Conservation (phyloP, 2,113 vertebrate species). For the Xenopus laevis region DNA sequence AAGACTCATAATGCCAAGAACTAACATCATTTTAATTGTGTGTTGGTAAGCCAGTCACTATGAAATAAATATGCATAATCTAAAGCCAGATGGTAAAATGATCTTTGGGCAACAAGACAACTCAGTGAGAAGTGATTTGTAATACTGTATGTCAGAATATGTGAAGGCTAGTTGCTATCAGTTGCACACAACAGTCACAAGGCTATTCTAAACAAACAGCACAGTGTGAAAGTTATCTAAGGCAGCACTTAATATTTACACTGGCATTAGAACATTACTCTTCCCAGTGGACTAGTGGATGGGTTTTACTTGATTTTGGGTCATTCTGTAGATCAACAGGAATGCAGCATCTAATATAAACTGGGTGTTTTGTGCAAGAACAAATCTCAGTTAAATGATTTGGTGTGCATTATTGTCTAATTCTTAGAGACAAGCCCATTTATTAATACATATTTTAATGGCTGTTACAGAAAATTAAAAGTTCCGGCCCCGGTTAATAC, state of each 20-base stretch:
- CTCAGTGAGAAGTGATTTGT: too few species aligned
- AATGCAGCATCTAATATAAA: neutral
- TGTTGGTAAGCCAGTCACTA: too few species aligned
- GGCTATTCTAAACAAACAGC: constrained; percentile 1
- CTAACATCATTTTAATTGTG: too few species aligned
- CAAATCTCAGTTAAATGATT: neutral
- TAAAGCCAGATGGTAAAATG: too few species aligned
- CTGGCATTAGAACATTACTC: neutral
- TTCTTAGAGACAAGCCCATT: neutral
- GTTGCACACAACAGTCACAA: neutral
- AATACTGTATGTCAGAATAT: too few species aligned
- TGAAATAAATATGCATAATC: too few species aligned
- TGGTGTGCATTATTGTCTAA: neutral
- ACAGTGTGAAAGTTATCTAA: neutral
- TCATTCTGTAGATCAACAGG: neutral
- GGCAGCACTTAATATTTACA: constrained; percentile 4
- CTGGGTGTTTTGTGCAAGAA: constrained; percentile 1
- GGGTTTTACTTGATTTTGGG: neutral
- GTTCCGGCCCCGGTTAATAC: neutral
- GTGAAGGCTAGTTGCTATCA: too few species aligned
- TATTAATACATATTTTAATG: neutral
- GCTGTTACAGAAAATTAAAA: constrained; percentile 10
- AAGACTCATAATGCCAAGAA: too few species aligned
- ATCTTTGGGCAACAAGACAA: too few species aligned
- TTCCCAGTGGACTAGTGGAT: constrained; percentile 1